Conservation (phyloP, 1,140 invertebrate species). For the Calephelis nemesis region DNA sequence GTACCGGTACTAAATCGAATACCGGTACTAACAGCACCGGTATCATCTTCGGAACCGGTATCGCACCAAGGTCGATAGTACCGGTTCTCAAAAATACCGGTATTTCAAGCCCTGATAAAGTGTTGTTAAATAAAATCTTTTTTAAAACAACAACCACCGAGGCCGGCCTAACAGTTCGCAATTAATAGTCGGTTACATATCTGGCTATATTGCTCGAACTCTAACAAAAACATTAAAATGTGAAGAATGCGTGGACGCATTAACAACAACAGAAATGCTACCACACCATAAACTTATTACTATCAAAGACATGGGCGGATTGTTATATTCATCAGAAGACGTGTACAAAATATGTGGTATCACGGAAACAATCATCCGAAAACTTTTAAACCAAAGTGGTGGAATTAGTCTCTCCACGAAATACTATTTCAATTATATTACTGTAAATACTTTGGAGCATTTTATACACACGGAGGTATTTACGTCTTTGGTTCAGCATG, state of each 20-base stretch:
- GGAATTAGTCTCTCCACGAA: background rate
- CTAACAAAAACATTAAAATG: conserved; percentile 1
- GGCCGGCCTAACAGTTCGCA: too few relatives aligned
- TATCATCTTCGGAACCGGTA: too few relatives aligned
- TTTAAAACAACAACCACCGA: too few relatives aligned
- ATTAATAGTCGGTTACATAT: conserved; percentile 3
- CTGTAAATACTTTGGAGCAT: background rate
- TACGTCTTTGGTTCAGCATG: background rate
- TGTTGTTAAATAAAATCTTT: too few relatives aligned
- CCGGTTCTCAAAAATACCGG: too few relatives aligned
- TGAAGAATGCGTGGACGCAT: background rate
- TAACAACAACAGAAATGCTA: background rate
- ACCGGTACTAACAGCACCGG: too few relatives aligned
- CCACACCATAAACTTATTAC: conserved; percentile 6
- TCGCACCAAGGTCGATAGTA: too few relatives aligned
- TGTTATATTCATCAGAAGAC: conserved; percentile 1
- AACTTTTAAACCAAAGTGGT: background rate
- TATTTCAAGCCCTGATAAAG: too few relatives aligned
- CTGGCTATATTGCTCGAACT: background rate
- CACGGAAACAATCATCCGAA: background rate
- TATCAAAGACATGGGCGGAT: conserved; percentile 7
- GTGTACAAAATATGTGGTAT: background rate
- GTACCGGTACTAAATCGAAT: too few relatives aligned
- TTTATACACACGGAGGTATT: background rate
- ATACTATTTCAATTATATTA: background rate